Percentiles rank a stretch among this genome's conserved stretches.
These are phyloP conservation scores for Encarsia formosa DNA, from an alignment of 2,888 invertebrate species.

Conservation along the genomic window DNA sequence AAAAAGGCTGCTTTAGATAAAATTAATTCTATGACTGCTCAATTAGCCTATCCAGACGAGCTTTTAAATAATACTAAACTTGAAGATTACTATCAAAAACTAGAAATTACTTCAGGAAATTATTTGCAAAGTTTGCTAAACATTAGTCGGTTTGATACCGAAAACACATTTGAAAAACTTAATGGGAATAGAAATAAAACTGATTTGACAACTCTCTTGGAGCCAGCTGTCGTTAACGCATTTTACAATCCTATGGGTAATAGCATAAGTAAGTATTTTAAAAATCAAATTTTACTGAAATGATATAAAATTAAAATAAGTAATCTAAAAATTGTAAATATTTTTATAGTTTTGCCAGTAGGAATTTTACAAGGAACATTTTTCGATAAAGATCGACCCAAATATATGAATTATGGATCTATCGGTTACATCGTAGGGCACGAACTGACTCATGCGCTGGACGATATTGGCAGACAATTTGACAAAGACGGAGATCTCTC, in stretches of 20 bases:
- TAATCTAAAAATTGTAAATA: no score
- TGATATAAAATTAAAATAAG: no score
- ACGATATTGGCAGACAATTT: constrained; percentile 84
- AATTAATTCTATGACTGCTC: constrained; percentile 76
- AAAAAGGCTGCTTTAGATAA: constrained; percentile 73
- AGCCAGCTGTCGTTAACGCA: constrained; percentile 56
- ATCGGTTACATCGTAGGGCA: constrained; percentile 91
- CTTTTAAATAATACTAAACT: constrained; percentile 77
- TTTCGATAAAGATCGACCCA: constrained; percentile 82
- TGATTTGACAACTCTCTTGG: constrained; percentile 55
- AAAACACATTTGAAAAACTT: constrained; percentile 54
- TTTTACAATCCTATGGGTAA: constrained; percentile 57
- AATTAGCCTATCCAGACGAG: constrained; percentile 91
- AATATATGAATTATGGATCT: constrained; percentile 93
- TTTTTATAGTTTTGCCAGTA: constrained; percentile 65
- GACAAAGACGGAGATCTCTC: constrained; percentile 86
- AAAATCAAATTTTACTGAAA: no score
- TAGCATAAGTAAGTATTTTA: no score
- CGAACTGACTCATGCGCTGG: constrained; percentile 91
- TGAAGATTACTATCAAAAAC: constrained; percentile 67
- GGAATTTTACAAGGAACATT: constrained; percentile 90
- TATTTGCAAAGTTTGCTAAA: constrained; percentile 54
- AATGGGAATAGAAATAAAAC: constrained; percentile 55
- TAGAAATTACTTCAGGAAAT: constrained; percentile 49
- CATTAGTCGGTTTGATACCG: constrained; percentile 53